Evolutionary conservation across 1,140 invertebrate species (phyloP), one percentile per base, ranked within the genome.

Genomic region (Papilio dardanus): DNA sequence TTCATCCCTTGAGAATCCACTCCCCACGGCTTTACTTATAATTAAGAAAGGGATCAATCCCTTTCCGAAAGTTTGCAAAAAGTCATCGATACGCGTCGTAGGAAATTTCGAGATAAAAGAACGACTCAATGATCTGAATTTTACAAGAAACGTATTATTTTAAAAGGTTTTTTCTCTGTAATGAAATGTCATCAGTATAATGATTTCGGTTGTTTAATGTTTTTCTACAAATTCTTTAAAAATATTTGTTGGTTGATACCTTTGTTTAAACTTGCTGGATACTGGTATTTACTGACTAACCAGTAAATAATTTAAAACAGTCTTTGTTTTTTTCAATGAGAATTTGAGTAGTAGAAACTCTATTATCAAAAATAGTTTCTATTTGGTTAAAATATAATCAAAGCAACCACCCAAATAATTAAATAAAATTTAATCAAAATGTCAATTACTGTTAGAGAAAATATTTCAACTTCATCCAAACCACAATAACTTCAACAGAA

Each of bases 31-130:
- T 54, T 54, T 54, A 24, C 21, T 54, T 54, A 24, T 54, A 54
- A 54, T 54, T 54, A 54, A 54, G 50, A 54, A 54, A 54, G 50
- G 50, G 50, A 54, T 54, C 50, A 54, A 54, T 54, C 50, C 21
- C 50, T 54, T 54, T 10, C 19, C 7, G 19, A 54, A 54, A 54
- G 50, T 54, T 54, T 3, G 50, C 8, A 46, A 46, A 46, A 54
- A 24, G 50, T 54, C 50, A 54, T 54, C 24, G 50, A 54, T 54
- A 54, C 50, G 16, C 8, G 50, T 54, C 21, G 10, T 24, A 21
- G 7, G 21, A 54, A 54, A 54, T 24, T 24, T 21, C 8, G 1
- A 54, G 50, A 54, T 54, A 54, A 54, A 12, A 24, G 50, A 8
- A 2, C 10, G 19, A 54, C 50, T 54, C 21, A 24, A 54, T 54